Conservation (phyloP, 2,797 vertebrate species). For the Sciurus vulgaris region DNA sequence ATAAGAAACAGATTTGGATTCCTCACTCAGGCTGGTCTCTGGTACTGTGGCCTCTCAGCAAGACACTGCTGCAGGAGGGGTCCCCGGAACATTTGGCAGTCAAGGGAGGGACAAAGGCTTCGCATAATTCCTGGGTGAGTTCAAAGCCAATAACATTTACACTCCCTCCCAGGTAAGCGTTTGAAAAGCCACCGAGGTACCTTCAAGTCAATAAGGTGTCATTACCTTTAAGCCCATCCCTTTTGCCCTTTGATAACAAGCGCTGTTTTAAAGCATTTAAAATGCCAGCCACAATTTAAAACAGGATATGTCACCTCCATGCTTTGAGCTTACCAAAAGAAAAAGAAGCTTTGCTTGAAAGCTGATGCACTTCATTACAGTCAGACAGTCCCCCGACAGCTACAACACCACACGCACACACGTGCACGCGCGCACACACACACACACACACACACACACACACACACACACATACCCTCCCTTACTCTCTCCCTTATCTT, state of each 20-base stretch:
- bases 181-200: slow-evolving; percentile 84
- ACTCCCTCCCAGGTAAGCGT: slow-evolving; percentile 81
- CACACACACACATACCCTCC: not conserved
- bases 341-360: slow-evolving; percentile 75
- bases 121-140: slow-evolving; percentile 78
- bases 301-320: slow-evolving; percentile 75
- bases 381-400: not conserved
- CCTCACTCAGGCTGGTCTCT: slow-evolving; percentile 74
- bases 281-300: slow-evolving; percentile 77
- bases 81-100: slow-evolving; percentile 21
- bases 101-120: slow-evolving; percentile 77
- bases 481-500: not conserved
- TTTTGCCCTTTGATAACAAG: slow-evolving; percentile 84
- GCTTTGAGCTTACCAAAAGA: slow-evolving; percentile 72
- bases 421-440: not conserved
- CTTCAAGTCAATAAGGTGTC: slow-evolving; percentile 83
- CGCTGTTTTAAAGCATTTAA: slow-evolving; percentile 77
- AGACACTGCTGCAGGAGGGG: slow-evolving; percentile 61
- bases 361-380: slow-evolving; percentile 26
- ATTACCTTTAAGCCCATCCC: slow-evolving; percentile 79
- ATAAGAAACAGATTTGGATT: slow-evolving; percentile 85
- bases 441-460: not conserved
- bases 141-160: slow-evolving; percentile 83
- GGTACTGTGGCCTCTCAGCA: slow-evolving; percentile 80
- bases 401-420: not conserved